Evolutionary conservation across 2,113 vertebrate genomes (phyloP), one percentile per base, ranked within the genome.

Genomic region (Grammomys surdaster): DNA sequence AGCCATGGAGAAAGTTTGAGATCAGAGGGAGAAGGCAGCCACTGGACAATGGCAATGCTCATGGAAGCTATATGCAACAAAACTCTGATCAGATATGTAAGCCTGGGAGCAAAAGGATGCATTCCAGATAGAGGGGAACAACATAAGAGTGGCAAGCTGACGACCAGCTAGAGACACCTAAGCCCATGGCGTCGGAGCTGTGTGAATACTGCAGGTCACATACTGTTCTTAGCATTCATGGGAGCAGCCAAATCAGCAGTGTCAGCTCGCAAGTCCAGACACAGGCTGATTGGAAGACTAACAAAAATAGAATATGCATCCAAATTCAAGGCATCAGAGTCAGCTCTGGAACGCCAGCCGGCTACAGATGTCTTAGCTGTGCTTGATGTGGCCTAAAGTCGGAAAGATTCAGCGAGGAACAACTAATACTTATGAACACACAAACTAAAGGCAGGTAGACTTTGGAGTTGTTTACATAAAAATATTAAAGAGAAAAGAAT

Each of bases 241-340:
- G 54, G 14, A 89, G 13, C 9, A 86, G 82, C 20, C n/a, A 63
- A 60, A 92, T 36, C 77, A 88, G 78, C 20, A 70, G 73, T 28
- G 36, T 33, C 58, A 91, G 36, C 54, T 51, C 92, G 77, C 43
- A 70, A 92, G 80, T 82, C 60, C 72, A 97, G 60, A 90, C 67
- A 77, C 60, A 54, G 48, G 77, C 67, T 54, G 77, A 96, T 56
- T 60, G 54, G n/a, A 96, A 89, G 22, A 87, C 31, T 51, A 65
- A 92, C 89, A 54, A 92, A 96, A 94, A 94, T 7, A 92, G 88
- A 95, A 7, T 17, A 56, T 72, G 7, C 54, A 78, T 81, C 69
- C 84, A 67, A 36, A 67, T 58, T 96, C 86, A 75, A 33, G 54
- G 93, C 31, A 10, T 4, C 22, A 48, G 10, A 70, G 78, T 43